phyloP scores from a whole-genome alignment of 2,797 vertebrate genomes.

The Potorous gilbertii region DNA sequence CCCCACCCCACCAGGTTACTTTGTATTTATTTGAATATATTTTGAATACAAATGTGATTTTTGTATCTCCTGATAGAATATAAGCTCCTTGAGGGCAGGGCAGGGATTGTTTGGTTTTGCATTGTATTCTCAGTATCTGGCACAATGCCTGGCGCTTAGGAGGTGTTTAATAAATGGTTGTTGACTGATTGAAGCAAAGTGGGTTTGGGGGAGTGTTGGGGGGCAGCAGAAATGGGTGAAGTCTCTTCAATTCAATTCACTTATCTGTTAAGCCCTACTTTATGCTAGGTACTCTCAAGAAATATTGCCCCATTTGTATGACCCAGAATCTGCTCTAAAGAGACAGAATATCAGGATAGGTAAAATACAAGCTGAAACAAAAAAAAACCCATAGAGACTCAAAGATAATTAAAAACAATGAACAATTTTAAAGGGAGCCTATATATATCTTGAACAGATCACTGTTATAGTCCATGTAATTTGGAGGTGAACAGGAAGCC shows the following conservation, averaged over 20 bases:
- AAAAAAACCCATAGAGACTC: background rate
- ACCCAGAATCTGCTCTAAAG: background rate
- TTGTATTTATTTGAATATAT: background rate
- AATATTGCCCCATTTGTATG: background rate
- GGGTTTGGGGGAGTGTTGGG: too few relatives aligned
- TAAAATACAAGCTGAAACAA: background rate
- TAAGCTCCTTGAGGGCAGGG: background rate
- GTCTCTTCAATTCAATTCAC: background rate
- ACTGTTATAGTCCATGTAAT: background rate
- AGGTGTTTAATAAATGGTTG: background rate
- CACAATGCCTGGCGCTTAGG: background rate
- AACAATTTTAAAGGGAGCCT: background rate
- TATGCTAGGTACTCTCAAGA: background rate
- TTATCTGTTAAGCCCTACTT: background rate
- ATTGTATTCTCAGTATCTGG: background rate
- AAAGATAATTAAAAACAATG: background rate
- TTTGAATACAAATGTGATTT: background rate
- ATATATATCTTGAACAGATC: background rate
- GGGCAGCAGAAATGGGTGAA: background rate
- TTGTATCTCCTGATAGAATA: background rate
- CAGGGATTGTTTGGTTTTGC: background rate
- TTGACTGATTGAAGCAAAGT: background rate
- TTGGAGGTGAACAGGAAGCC: background rate
- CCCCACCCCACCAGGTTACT: background rate
- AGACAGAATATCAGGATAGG: background rate